phyloP scores from a whole-genome alignment of 2,797 vertebrate species.

The Numenius phaeopus region DNA sequence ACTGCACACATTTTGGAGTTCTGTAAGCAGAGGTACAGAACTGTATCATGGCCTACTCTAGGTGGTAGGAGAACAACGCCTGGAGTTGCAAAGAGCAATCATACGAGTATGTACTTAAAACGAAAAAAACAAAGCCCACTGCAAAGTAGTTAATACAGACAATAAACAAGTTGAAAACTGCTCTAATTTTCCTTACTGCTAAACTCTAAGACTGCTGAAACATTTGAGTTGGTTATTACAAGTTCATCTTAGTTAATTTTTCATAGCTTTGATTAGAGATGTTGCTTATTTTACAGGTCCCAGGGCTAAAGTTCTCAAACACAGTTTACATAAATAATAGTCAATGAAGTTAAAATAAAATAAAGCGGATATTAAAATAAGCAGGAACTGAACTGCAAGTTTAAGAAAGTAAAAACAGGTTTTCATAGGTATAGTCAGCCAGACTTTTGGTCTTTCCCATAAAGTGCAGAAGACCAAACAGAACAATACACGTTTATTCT shows the following conservation, averaged over 20 bases:
- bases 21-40: background rate
- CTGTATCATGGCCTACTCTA: background rate
- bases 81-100: background rate
- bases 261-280: background rate
- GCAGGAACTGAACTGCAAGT: background rate
- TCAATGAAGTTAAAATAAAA: background rate
- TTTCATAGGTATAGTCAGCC: background rate
- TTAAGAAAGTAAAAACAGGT: background rate
- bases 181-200: background rate
- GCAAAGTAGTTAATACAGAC: background rate
- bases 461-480: background rate
- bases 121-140: background rate
- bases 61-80: accelerated
- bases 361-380: background rate
- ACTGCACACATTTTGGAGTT: background rate
- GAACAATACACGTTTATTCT: background rate
- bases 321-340: background rate
- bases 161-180: background rate
- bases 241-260: background rate
- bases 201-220: background rate
- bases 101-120: accelerated
- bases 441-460: background rate
- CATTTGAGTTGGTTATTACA: background rate
- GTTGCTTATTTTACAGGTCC: background rate
- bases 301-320: background rate